A percentile compares a stretch with the other conserved stretches of the same genome.
Evolutionary conservation across 2,113 vertebrate genomes (phyloP).

Genomic region (Bubo bubo): DNA sequence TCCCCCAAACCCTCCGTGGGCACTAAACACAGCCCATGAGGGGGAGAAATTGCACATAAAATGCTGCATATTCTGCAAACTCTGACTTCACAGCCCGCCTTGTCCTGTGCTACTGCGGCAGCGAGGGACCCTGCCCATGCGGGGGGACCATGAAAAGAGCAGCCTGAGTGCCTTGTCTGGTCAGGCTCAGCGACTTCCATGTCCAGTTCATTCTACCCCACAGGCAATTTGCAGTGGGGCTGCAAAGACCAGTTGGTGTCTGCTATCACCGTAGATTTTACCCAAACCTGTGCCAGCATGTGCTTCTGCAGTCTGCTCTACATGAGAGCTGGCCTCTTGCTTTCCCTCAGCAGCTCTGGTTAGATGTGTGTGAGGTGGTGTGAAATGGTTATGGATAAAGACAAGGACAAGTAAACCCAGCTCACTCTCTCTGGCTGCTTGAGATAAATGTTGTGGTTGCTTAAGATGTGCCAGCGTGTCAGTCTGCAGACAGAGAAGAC

Average conservation of each 20-base stretch:
- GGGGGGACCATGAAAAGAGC: rapidly evolving
- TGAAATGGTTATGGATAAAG: neutral
- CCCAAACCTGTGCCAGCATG: neutral
- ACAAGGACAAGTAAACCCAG: neutral
- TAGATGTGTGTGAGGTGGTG: neutral
- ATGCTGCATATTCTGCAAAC: neutral
- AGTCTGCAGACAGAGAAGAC: neutral
- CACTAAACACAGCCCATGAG: neutral
- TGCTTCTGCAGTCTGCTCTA: neutral
- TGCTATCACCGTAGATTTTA: neutral
- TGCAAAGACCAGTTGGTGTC: neutral
- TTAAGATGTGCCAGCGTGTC: neutral
- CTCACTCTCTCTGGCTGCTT: neutral
- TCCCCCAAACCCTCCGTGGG: neutral
- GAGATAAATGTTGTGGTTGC: neutral
- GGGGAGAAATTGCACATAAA: neutral
- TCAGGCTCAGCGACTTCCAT: neutral
- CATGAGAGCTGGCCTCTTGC: neutral
- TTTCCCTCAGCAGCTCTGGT: neutral
- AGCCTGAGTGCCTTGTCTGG: rapidly evolving
- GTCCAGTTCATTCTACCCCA: neutral
- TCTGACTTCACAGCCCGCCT: rapidly evolving
- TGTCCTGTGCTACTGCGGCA: no score
- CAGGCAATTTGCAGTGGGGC: neutral
- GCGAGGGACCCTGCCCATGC: rapidly evolving